Conservation (phyloP, 2,888 invertebrate species). For the Hemistola chrysoprasaria region DNA sequence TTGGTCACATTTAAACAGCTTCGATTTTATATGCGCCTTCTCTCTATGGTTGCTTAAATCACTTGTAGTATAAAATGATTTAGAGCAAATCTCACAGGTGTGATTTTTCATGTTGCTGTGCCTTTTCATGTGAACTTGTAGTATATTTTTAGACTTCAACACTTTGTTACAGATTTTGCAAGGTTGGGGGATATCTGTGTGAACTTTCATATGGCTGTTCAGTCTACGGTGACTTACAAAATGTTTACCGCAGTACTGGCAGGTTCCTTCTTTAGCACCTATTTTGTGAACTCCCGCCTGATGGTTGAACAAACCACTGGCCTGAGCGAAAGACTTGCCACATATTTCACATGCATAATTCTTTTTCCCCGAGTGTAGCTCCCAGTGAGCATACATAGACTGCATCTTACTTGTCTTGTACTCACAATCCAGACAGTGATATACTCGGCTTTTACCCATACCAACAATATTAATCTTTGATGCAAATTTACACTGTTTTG, state of each 20-base stretch:
- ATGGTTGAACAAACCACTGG: constrained; percentile 51
- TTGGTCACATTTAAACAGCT: constrained; percentile 46
- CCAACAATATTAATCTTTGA: constrained; percentile 21
- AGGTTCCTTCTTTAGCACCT: constrained; percentile 48
- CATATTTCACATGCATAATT: constrained; percentile 56
- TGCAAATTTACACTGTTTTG: constrained; percentile 16
- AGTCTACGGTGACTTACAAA: constrained; percentile 49
- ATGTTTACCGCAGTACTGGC: constrained; percentile 60
- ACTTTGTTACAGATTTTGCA: constrained; percentile 51
- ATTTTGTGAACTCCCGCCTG: constrained; percentile 51
- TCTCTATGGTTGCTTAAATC: constrained; percentile 59
- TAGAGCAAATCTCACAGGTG: constrained; percentile 61
- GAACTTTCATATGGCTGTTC: constrained; percentile 52
- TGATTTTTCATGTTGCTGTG: constrained; percentile 54
- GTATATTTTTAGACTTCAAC: constrained; percentile 37
- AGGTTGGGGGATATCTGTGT: constrained; percentile 33
- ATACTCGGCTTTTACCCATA: constrained; percentile 20
- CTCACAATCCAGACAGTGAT: constrained; percentile 46
- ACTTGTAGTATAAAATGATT: constrained; percentile 51
- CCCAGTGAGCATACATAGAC: constrained; percentile 50
- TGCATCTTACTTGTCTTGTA: constrained; percentile 40
- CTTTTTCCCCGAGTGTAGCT: constrained; percentile 55
- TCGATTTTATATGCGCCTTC: constrained; percentile 44
- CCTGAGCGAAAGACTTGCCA: constrained; percentile 50
- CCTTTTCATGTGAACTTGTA: constrained; percentile 51